Evolutionary conservation across 2,113 vertebrate genomes (phyloP).

Genomic region (Pionites leucogaster): DNA sequence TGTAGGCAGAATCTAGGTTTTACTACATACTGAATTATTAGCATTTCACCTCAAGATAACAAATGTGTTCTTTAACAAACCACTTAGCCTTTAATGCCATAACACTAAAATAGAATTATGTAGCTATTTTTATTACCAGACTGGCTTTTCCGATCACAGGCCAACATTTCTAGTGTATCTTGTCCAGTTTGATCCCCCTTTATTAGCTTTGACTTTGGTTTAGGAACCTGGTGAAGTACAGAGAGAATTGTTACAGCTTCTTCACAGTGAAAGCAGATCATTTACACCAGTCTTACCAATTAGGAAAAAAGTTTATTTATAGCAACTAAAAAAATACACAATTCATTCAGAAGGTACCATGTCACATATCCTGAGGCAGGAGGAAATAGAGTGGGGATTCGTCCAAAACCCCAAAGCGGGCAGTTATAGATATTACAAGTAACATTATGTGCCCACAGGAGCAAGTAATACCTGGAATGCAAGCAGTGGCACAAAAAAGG

Average conservation of each 20-base stretch:
- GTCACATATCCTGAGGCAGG: neutral
- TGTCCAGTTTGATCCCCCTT: constrained; percentile 83
- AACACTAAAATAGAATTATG: neutral
- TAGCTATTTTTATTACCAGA: constrained; percentile 77
- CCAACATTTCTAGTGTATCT: constrained; percentile 83
- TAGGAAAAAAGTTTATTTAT: neutral
- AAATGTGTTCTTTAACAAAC: neutral
- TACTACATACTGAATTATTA: neutral
- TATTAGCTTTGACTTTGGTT: constrained; percentile 87
- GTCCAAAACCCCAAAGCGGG: fast-evolving
- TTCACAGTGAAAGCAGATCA: neutral
- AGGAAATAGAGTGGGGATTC: neutral
- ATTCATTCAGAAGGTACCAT: neutral
- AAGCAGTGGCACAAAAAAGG: neutral
- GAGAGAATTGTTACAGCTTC: neutral
- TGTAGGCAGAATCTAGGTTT: neutral
- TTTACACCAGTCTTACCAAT: neutral
- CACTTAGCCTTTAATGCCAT: neutral
- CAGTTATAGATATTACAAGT: neutral
- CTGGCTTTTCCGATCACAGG: constrained; percentile 92
- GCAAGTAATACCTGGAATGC: neutral
- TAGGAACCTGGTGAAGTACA: constrained; percentile 79
- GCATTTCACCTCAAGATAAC: neutral
- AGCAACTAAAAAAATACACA: neutral
- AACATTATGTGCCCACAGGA: neutral